A percentile compares a stretch with the other conserved stretches of the same genome.
Evolutionary conservation across 2,113 vertebrate species (phyloP).

Genomic region (Bungarus multicinctus): DNA sequence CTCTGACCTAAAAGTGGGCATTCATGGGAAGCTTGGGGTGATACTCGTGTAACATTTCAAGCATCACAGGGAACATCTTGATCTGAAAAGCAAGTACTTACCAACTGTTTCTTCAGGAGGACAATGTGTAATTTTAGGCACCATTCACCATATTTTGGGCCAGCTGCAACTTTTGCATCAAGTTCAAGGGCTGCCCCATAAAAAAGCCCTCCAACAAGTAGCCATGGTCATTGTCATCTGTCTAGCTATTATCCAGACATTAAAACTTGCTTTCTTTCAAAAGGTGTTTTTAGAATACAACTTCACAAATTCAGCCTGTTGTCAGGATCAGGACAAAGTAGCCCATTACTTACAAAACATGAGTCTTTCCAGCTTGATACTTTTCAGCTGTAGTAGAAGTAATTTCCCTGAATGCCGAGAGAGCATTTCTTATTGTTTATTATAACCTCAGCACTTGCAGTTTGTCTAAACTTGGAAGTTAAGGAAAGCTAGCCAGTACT

Average conservation of each 20-base stretch:
- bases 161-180: not conserved
- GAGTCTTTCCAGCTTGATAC: not conserved
- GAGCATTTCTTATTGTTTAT: not conserved
- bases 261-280: not conserved
- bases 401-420: not conserved
- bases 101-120: not conserved
- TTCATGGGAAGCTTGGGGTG: not conserved
- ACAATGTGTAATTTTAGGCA: not conserved
- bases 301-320: not conserved
- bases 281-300: not conserved
- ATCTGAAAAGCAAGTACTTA: not conserved
- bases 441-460: not conserved
- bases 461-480: not conserved
- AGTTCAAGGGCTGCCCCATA: not conserved
- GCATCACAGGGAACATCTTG: not conserved
- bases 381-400: not conserved
- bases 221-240: not conserved
- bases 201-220: not conserved
- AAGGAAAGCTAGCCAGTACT: not conserved
- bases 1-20: not conserved
- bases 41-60: not conserved
- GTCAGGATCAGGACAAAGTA: fast-evolving
- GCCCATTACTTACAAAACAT: not conserved
- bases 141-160: not conserved
- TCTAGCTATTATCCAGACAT: not conserved